phyloP scores from a whole-genome alignment of 2,888 invertebrate species.

The Brassicogethes aeneus region DNA sequence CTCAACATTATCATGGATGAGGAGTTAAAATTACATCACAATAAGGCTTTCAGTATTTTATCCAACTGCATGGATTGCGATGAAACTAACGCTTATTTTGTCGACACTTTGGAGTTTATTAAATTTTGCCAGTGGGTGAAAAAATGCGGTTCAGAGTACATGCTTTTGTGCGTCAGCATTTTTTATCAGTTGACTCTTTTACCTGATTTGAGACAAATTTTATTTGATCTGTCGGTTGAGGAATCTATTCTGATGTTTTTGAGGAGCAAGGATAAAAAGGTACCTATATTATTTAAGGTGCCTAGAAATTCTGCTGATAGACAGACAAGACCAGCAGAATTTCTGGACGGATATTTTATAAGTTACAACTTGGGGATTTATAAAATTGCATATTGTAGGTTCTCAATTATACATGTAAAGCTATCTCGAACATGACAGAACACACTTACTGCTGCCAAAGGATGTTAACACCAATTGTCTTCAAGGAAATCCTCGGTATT shows the following conservation, averaged over 20 bases:
- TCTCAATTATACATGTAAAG: conserved; percentile 25
- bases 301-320: no score
- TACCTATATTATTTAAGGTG: no score
- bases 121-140: conserved; percentile 28
- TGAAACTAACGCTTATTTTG: conserved; percentile 24
- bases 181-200: conserved; percentile 23
- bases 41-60: conserved; percentile 22
- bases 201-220: conserved; percentile 23
- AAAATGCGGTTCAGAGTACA: conserved; percentile 20
- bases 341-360: no score
- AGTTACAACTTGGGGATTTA: no score
- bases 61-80: conserved; percentile 25
- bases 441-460: conserved; percentile 31
- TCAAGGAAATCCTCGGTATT: neutral
- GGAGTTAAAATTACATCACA: conserved; percentile 11
- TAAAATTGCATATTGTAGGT: no score
- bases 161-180: conserved; percentile 18
- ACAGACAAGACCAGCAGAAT: no score
- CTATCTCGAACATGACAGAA: conserved; percentile 27
- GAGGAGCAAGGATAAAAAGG: conserved; percentile 21
- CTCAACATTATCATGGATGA: conserved; percentile 23
- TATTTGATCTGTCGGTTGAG: conserved; percentile 30
- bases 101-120: conserved; percentile 27
- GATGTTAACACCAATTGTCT: neutral
- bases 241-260: conserved; percentile 26